These are phyloP conservation scores for Ridgeia piscesae DNA, from an alignment of 1,140 invertebrate species.

Conservation along the genomic window DNA sequence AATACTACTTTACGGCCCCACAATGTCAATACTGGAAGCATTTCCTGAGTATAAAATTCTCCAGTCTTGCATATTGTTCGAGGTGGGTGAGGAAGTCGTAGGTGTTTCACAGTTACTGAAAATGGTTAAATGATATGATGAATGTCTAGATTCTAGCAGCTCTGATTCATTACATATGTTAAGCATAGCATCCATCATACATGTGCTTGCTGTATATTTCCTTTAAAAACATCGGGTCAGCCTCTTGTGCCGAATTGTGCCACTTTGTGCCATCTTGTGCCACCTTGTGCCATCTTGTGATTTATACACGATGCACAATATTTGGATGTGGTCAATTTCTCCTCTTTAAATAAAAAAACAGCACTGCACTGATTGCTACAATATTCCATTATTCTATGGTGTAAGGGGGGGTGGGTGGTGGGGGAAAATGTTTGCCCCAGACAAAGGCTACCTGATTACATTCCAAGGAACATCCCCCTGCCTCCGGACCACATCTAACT, in stretches of 20 bases:
- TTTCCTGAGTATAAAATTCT: too few species aligned
- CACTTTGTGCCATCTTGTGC: not conserved
- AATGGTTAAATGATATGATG: not conserved
- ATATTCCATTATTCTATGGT: not conserved
- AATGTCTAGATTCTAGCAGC: too few species aligned
- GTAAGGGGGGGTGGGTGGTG: not conserved
- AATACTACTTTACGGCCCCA: not conserved
- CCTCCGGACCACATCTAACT: not conserved
- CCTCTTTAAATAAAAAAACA: not conserved
- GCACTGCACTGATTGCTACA: not conserved
- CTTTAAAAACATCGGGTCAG: not conserved
- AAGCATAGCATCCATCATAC: too few species aligned
- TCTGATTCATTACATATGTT: too few species aligned
- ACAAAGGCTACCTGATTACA: not conserved
- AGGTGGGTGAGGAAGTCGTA: not conserved
- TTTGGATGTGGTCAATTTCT: not conserved
- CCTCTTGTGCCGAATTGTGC: not conserved
- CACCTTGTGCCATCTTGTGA: not conserved
- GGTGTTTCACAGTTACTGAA: not conserved
- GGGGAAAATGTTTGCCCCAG: not conserved
- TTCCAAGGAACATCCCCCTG: not conserved
- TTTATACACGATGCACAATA: not conserved
- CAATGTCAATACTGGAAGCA: too few species aligned
- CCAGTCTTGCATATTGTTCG: not conserved
- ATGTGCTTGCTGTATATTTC: not conserved